These are phyloP conservation scores for Xestia xanthographa DNA, from an alignment of 2,888 invertebrate species.

Conservation along the genomic window DNA sequence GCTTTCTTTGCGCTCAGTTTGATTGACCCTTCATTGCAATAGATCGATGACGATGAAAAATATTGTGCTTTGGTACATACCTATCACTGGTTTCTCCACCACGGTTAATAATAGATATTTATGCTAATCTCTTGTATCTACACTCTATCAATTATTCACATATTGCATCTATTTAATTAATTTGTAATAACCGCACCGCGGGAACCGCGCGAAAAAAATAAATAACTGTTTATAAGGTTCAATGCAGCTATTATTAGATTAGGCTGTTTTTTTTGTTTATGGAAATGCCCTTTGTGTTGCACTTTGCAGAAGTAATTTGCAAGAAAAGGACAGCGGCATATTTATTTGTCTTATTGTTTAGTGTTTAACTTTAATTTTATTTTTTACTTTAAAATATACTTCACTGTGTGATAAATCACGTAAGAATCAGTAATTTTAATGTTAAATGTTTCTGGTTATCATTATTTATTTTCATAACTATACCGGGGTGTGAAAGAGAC, in stretches of 20 bases:
- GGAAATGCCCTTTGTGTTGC: slow-evolving; percentile 53
- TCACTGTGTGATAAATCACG: background rate
- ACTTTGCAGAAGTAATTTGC: slow-evolving; percentile 42
- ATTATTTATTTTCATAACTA: slow-evolving; percentile 10
- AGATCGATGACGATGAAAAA: background rate
- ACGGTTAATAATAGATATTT: background rate
- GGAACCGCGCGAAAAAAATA: no score
- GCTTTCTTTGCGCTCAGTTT: background rate
- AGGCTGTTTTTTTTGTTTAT: slow-evolving; percentile 54
- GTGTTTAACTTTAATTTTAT: background rate
- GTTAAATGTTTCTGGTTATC: rapidly evolving
- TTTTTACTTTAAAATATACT: no score
- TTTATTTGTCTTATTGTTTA: background rate
- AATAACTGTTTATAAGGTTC: slow-evolving; percentile 8
- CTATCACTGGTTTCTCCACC: background rate
- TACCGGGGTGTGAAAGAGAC: slow-evolving; percentile 56
- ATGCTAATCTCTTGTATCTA: background rate
- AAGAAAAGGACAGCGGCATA: slow-evolving; percentile 42
- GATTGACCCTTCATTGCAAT: background rate
- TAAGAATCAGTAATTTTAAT: background rate
- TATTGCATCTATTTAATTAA: background rate
- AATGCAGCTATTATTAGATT: background rate
- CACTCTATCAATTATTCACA: background rate
- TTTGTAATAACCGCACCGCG: no score
- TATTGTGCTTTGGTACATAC: background rate